These are phyloP conservation scores for Melanostoma scalare DNA, from an alignment of 2,888 invertebrate genomes.

Conservation along the genomic window DNA sequence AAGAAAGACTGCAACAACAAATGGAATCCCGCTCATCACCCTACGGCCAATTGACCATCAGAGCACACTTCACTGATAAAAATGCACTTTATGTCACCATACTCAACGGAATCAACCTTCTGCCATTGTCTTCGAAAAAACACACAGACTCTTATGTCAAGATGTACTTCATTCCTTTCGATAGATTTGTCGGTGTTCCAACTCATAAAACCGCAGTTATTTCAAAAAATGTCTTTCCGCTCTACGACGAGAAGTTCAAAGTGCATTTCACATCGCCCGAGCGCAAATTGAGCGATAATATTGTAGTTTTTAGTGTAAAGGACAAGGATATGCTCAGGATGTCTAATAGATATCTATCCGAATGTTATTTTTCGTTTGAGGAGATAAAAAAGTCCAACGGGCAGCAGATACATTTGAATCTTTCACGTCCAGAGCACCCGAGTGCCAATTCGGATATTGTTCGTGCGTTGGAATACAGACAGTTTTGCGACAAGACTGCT, in stretches of 20 bases:
- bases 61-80: conserved; percentile 88
- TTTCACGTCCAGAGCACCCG: conserved; percentile 87
- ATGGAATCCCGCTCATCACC: conserved; percentile 84
- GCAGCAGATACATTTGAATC: conserved; percentile 88
- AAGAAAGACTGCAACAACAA: conserved; percentile 87
- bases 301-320: conserved; percentile 95
- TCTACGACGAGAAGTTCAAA: conserved; percentile 96
- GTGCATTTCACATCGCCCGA: conserved; percentile 93
- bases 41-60: conserved; percentile 90
- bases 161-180: conserved; percentile 91
- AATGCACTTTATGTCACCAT: conserved; percentile 86
- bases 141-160: conserved; percentile 96
- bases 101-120: conserved; percentile 93
- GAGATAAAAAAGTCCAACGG: conserved; percentile 87
- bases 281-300: conserved; percentile 86
- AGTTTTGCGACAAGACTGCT: conserved; percentile 92
- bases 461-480: conserved; percentile 90
- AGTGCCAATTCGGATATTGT: conserved; percentile 82
- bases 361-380: conserved; percentile 93
- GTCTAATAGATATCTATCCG: conserved; percentile 96
- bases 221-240: conserved; percentile 94
- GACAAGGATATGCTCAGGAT: conserved; percentile 97
- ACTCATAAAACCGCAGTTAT: conserved; percentile 95
- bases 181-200: conserved; percentile 88
- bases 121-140: conserved; percentile 94